phyloP scores from a whole-genome alignment of 2,888 invertebrate species.

The Brenthis ino region DNA sequence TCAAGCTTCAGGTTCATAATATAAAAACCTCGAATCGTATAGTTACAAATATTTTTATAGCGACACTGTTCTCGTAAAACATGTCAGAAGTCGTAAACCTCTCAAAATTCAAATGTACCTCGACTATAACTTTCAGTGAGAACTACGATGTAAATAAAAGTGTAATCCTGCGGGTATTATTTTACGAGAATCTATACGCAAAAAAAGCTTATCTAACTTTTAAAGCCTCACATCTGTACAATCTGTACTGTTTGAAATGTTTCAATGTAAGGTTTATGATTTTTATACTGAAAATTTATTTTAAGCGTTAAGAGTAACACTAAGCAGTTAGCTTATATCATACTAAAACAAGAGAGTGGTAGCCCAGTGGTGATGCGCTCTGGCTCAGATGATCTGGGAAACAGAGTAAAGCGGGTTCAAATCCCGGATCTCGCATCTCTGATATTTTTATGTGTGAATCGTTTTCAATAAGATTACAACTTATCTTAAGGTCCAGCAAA shows the following conservation, averaged over 20 bases:
- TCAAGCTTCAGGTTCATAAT: background rate
- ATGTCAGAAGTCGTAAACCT: slow-evolving; percentile 30
- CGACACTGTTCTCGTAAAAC: slow-evolving; percentile 26
- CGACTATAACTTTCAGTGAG: slow-evolving; percentile 18
- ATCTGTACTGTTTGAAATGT: background rate
- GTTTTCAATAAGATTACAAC: too few relatives aligned
- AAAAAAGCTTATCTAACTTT: slow-evolving; percentile 19
- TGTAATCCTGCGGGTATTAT: slow-evolving; percentile 23
- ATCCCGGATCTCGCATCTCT: too few relatives aligned
- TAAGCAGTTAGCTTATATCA: too few relatives aligned
- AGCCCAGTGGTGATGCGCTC: too few relatives aligned
- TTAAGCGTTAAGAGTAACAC: too few relatives aligned
- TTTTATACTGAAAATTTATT: too few relatives aligned
- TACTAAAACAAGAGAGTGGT: too few relatives aligned
- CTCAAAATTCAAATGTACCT: slow-evolving; percentile 28
- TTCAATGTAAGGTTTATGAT: background rate
- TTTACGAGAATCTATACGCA: slow-evolving; percentile 14
- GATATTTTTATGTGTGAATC: too few relatives aligned
- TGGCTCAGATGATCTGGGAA: too few relatives aligned
- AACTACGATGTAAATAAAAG: slow-evolving; percentile 19
- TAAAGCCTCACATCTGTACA: slow-evolving; percentile 11
- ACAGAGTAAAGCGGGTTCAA: too few relatives aligned
- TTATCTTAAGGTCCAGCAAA: too few relatives aligned
- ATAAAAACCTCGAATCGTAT: slow-evolving; percentile 4
- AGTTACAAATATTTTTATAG: slow-evolving; percentile 12